Conservation (phyloP, 2,113 vertebrate genomes). For the Neotoma lepida region DNA sequence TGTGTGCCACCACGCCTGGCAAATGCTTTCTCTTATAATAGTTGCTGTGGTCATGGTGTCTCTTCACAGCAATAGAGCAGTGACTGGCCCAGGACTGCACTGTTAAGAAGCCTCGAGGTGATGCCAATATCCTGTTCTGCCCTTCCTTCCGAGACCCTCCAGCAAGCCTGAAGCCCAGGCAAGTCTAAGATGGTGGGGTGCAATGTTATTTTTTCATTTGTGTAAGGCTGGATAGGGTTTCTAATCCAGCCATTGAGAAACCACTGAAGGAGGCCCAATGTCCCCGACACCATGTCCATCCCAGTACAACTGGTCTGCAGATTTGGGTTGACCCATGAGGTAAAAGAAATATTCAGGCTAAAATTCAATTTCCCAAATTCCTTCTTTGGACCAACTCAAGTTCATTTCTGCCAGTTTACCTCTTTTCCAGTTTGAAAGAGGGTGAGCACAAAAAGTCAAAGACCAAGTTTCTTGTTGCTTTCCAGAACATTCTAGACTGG, state of each 20-base stretch:
- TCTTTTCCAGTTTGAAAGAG: slow-evolving; percentile 41
- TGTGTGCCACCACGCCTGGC: neutral
- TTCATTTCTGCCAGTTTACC: neutral
- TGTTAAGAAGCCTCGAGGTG: neutral
- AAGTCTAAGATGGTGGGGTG: neutral
- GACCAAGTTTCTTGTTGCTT: neutral
- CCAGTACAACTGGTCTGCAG: neutral
- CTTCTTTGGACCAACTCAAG: neutral
- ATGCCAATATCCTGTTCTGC: neutral
- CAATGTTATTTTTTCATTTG: neutral
- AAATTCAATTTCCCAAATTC: neutral
- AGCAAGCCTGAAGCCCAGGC: neutral
- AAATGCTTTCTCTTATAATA: neutral
- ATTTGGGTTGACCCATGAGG: neutral
- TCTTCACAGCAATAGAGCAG: neutral
- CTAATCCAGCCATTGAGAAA: neutral
- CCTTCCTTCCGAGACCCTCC: neutral
- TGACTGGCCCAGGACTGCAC: neutral
- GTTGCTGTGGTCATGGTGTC: neutral
- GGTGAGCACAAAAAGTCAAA: slow-evolving; percentile 4
- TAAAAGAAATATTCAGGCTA: neutral
- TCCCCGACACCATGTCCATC: neutral
- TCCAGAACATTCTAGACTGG: neutral
- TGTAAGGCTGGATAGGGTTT: neutral
- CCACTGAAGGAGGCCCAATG: neutral